A percentile compares a stretch with the other conserved stretches of the same genome.
Conservation (phyloP, 2,113 vertebrate genomes). For the Cettia cetti region DNA sequence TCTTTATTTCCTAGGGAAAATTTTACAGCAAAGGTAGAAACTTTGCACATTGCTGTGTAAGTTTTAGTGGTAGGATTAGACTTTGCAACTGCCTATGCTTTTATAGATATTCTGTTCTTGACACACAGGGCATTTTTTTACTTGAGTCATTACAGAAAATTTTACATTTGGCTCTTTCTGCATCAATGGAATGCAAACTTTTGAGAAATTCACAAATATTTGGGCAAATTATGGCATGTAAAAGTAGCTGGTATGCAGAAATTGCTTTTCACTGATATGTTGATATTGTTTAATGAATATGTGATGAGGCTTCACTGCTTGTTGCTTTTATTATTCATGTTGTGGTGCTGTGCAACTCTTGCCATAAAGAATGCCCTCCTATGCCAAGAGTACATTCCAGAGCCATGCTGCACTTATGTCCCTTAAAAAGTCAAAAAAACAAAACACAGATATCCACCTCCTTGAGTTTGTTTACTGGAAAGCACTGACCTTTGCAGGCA, state of each 20-base stretch:
- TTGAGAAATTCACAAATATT: not conserved
- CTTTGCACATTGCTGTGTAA: not conserved
- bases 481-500: not conserved
- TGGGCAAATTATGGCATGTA: not conserved
- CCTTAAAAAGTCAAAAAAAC: not conserved
- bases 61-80: not conserved
- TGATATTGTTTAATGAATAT: not conserved
- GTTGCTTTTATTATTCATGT: not conserved
- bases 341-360: not conserved
- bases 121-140: not conserved
- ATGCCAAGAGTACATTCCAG: not conserved
- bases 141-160: not conserved
- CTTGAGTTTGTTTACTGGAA: not conserved
- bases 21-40: not conserved
- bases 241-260: not conserved
- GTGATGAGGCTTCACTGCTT: not conserved
- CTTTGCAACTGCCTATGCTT: not conserved
- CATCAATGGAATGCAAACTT: not conserved
- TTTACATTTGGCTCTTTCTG: not conserved
- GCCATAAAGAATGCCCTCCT: not conserved
- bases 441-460: not conserved
- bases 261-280: not conserved
- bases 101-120: not conserved
- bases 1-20: not conserved
- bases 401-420: not conserved